Evolutionary conservation across 2,888 invertebrate genomes (phyloP).

Genomic region (Meloe dianella): DNA sequence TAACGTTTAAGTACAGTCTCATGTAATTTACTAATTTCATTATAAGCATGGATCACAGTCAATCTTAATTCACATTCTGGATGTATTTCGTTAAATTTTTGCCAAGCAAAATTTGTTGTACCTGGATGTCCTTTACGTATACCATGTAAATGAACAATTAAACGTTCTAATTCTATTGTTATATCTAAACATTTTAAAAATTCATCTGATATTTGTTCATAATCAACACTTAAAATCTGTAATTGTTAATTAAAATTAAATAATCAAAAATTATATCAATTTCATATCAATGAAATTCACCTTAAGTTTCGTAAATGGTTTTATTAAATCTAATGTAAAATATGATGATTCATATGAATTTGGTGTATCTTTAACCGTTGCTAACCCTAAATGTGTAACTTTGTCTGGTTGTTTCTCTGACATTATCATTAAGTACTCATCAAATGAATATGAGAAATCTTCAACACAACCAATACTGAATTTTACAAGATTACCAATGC

Average conservation of each 20-base stretch:
- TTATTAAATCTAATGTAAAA: slow-evolving; percentile 65
- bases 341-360: slow-evolving; percentile 66
- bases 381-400: slow-evolving; percentile 69
- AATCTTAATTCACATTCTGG: slow-evolving; percentile 67
- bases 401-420: slow-evolving; percentile 61
- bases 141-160: slow-evolving; percentile 74
- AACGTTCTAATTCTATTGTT: slow-evolving; percentile 61
- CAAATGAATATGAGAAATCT: slow-evolving; percentile 52
- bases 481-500: slow-evolving; percentile 49
- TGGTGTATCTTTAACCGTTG: slow-evolving; percentile 77
- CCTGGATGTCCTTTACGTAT: slow-evolving; percentile 68
- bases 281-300: slow-evolving; percentile 54
- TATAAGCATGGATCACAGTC: slow-evolving; percentile 72
- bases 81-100: slow-evolving; percentile 62
- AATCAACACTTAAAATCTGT: slow-evolving; percentile 64
- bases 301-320: slow-evolving; percentile 66
- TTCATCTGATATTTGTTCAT: slow-evolving; percentile 63
- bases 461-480: slow-evolving; percentile 58
- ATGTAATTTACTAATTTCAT: slow-evolving; percentile 68
- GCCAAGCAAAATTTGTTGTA: slow-evolving; percentile 71
- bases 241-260: slow-evolving; percentile 36
- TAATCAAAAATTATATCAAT: too few relatives aligned
- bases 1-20: slow-evolving; percentile 68
- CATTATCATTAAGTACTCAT: slow-evolving; percentile 49
- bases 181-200: slow-evolving; percentile 56